Evolutionary conservation across 2,797 vertebrate species (phyloP), one percentile per base, ranked within the genome.

Genomic region (Ara ararauna): DNA sequence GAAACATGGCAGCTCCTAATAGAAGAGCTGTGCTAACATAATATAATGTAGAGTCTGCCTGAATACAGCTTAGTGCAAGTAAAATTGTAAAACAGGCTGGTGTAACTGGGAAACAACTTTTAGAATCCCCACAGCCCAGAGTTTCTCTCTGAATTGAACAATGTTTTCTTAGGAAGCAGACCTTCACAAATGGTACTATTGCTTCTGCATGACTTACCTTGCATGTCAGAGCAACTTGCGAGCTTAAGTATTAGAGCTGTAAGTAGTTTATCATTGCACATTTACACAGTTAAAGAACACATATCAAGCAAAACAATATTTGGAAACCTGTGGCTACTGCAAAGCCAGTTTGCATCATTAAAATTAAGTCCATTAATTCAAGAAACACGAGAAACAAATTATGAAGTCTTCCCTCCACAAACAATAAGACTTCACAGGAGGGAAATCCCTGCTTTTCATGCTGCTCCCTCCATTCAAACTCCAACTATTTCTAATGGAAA

Each of bases 201-300:
- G 81, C 92, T 96, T 94, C 96, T 94, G 95, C 96, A 92, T 87
- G 96, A 96, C 96, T 97, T 96, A 95, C 95, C 96, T 95, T 85
- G 87, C 81, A 53, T 11, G 94, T 70, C 88, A 85, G 65, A 74
- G 75, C 23, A 34, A 81, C 78, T 60, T 66, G 91, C 20, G 6
- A 58, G 86, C 61, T 87, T 71, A 66, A 93, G 62, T 68, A 80
- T 74, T 51, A 60, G 82, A 90, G 40, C 72, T 40, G 0, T 29
- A 87, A 94, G 61, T 38, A 78, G 45, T 89, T 96, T 81, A 73
- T 87, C 80, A 38, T 23, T 62, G 54, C 47, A 93, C 84, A 71
- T 94, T 94, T 76, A 71, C 90, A 95, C 71, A 83, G 68, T 90
- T 90, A 85, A 94, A 90, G 61, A 94, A 77, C 4, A 50, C 48